A percentile compares a stretch with the other conserved stretches of the same genome.
phyloP scores from a whole-genome alignment of 2,797 vertebrate species.

The Anableps anableps region DNA sequence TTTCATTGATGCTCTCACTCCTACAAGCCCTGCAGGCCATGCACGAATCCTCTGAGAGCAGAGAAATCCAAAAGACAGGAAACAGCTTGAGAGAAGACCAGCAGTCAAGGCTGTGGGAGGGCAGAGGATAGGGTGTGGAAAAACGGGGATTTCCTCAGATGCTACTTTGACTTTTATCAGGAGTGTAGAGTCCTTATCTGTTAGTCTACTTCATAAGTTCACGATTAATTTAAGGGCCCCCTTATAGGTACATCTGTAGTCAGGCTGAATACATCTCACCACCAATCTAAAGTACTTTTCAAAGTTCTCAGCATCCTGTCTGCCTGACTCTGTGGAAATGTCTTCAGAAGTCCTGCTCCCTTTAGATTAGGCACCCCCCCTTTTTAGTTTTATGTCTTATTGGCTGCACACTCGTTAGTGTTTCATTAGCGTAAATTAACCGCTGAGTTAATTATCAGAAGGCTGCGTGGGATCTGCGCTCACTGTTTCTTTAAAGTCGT shows the following conservation, averaged over 20 bases:
- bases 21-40: constrained; percentile 66
- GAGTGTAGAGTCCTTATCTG: constrained; percentile 44
- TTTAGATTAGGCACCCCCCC: constrained; percentile 1
- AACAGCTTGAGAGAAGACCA: constrained; percentile 85
- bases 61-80: constrained; percentile 83
- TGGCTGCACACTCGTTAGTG: constrained; percentile 14
- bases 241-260: background rate
- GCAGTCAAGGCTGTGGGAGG: constrained; percentile 80
- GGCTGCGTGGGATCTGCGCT: constrained; percentile 45
- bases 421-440: constrained; percentile 38
- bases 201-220: constrained; percentile 11
- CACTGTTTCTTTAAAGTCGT: constrained; percentile 82
- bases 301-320: constrained; percentile 17
- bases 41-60: constrained; percentile 74
- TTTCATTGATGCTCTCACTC: constrained; percentile 52
- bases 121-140: constrained; percentile 66
- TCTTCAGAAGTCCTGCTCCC: background rate
- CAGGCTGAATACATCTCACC: background rate
- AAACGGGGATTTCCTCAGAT: constrained; percentile 79
- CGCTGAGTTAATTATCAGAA: constrained; percentile 45
- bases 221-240: constrained; percentile 12
- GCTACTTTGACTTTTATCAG: constrained; percentile 56
- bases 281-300: constrained; percentile 4
- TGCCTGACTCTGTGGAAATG: constrained; percentile 24
- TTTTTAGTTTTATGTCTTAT: background rate